These are phyloP conservation scores for Oryzaephilus surinamensis DNA, from an alignment of 1,140 invertebrate genomes.

Conservation along the genomic window DNA sequence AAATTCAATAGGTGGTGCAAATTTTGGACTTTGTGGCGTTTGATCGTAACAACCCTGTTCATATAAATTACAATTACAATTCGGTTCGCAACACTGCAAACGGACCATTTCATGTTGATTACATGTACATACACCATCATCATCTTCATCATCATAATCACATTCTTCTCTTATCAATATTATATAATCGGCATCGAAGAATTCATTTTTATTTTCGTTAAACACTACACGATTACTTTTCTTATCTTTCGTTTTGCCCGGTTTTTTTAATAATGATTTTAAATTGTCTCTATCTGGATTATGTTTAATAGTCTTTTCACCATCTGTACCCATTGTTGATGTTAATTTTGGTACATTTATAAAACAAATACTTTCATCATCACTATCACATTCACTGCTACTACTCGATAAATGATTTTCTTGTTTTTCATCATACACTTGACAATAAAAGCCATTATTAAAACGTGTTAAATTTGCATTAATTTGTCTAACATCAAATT, in stretches of 20 bases:
- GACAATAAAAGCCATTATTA: too few relatives aligned
- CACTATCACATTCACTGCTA: too few relatives aligned
- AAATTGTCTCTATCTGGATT: constrained; percentile 37
- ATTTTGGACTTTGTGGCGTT: constrained; percentile 42
- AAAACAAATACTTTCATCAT: not conserved
- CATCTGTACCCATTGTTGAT: constrained; percentile 34
- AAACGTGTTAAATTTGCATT: too few relatives aligned
- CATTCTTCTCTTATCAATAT: constrained; percentile 75
- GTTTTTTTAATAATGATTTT: constrained; percentile 48
- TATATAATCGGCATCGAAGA: constrained; percentile 80
- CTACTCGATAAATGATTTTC: too few relatives aligned
- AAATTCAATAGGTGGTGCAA: constrained; percentile 50
- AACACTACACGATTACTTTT: constrained; percentile 57
- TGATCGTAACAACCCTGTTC: constrained; percentile 27
- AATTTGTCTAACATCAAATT: too few relatives aligned
- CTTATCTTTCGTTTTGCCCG: constrained; percentile 34
- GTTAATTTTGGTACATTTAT: too few relatives aligned
- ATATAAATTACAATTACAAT: constrained; percentile 42
- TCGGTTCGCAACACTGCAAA: constrained; percentile 48
- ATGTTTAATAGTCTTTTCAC: constrained; percentile 28
- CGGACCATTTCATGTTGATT: constrained; percentile 59
- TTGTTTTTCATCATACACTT: constrained; percentile 30
- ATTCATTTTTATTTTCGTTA: constrained; percentile 75
- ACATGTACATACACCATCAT: constrained; percentile 52
- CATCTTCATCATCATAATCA: constrained; percentile 63